Percentiles rank a stretch among this genome's conserved stretches.
Conservation (phyloP, 2,113 vertebrate genomes). For the Cinclus cinclus region DNA sequence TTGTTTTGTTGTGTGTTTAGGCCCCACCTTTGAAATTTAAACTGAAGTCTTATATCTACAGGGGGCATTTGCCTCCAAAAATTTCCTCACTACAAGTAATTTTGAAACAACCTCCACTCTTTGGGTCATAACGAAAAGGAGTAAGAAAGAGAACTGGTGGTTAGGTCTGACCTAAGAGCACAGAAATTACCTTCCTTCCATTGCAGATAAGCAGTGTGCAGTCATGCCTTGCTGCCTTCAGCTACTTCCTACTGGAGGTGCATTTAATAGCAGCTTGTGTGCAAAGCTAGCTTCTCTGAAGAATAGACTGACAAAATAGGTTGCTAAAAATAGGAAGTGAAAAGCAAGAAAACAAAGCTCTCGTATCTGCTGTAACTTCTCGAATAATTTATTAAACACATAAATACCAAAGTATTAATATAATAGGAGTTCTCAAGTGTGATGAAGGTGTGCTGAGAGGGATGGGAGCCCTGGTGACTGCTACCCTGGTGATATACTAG, state of each 20-base stretch:
- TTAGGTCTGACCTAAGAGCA: background rate
- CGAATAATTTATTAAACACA: background rate
- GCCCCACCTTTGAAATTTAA: background rate
- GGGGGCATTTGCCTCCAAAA: background rate
- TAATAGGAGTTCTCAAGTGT: background rate
- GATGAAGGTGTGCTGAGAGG: background rate
- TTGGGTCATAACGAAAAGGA: background rate
- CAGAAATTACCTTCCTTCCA: background rate
- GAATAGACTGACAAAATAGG: background rate
- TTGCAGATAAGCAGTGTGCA: background rate
- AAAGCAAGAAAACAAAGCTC: background rate
- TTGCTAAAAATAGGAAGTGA: background rate
- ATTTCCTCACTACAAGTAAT: background rate
- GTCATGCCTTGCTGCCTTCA: background rate
- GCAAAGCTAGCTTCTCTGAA: background rate
- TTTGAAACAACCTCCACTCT: background rate
- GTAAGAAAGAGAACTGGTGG: background rate
- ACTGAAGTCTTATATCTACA: background rate
- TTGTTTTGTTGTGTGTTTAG: background rate
- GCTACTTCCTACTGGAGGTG: background rate
- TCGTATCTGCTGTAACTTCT: background rate
- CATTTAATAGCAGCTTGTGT: background rate
- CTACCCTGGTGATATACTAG: no score
- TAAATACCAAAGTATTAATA: background rate
- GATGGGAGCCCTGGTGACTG: no score